phyloP scores from a whole-genome alignment of 2,113 vertebrate genomes.

The Steatornis caripensis region DNA sequence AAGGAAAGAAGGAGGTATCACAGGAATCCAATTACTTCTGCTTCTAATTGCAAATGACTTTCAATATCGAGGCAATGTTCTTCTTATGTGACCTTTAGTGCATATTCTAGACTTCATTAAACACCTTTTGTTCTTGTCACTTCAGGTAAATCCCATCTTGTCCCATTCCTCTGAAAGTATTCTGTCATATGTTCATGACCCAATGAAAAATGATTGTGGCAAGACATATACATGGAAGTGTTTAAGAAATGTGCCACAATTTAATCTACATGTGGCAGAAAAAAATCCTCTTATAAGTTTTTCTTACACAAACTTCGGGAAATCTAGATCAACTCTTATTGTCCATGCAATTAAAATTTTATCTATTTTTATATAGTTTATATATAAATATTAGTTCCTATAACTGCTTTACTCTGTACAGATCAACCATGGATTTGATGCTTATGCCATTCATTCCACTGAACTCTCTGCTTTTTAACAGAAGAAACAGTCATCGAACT shows the following conservation, averaged over 20 bases:
- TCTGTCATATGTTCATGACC: constrained; percentile 12
- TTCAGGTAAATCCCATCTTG: constrained; percentile 50
- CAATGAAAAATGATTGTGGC: background rate
- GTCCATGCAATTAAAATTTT: background rate
- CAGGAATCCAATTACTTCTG: constrained; percentile 68
- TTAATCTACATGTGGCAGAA: background rate
- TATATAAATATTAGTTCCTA: background rate
- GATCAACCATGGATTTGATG: background rate
- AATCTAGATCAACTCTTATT: background rate
- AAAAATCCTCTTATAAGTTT: background rate
- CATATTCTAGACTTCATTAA: constrained; percentile 68
- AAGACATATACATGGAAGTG: background rate
- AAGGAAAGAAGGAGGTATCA: constrained; percentile 59
- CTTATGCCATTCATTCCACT: background rate
- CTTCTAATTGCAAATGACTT: constrained; percentile 71
- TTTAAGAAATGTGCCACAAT: background rate
- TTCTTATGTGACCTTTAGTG: constrained; percentile 65
- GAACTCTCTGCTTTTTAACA: background rate
- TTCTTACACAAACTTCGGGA: background rate
- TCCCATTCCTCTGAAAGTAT: background rate
- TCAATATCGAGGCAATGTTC: constrained; percentile 65
- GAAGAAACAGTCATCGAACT: background rate
- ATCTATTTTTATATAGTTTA: background rate
- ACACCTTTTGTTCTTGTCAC: constrained; percentile 61
- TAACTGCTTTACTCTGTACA: background rate